A percentile compares a stretch with the other conserved stretches of the same genome.
phyloP scores from a whole-genome alignment of 2,113 vertebrate species.

The Galbula dea region DNA sequence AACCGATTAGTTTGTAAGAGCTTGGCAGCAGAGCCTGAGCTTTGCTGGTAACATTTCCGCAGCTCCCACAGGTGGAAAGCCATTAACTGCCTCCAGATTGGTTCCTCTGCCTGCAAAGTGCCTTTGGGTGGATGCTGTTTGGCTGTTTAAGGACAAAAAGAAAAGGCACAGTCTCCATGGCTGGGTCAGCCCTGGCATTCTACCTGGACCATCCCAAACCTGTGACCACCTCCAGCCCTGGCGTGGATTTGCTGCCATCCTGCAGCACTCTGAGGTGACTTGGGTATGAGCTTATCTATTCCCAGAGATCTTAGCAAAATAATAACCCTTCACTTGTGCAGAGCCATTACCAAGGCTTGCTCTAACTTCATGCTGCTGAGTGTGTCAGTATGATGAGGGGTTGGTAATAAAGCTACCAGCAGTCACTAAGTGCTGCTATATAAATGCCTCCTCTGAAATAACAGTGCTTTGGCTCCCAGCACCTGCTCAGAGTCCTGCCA shows the following conservation, averaged over 20 bases:
- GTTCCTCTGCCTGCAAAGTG: background rate
- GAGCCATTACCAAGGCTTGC: background rate
- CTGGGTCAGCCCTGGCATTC: no score
- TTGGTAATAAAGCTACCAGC: background rate
- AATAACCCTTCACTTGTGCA: background rate
- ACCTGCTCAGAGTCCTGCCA: background rate
- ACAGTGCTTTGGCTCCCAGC: background rate
- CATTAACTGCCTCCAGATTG: background rate
- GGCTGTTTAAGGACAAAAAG: background rate
- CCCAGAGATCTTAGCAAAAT: background rate
- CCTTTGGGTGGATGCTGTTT: background rate
- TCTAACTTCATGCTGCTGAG: background rate
- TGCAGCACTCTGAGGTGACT: fast-evolving
- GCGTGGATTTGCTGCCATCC: fast-evolving
- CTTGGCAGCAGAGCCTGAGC: slow-evolving; percentile 17
- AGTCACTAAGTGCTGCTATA: background rate
- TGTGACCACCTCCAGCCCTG: fast-evolving
- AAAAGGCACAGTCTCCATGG: fast-evolving
- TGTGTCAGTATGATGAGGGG: slow-evolving; percentile 8
- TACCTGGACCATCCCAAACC: fast-evolving
- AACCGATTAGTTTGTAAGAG: slow-evolving; percentile 44
- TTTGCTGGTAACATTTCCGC: background rate
- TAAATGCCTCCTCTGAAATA: background rate
- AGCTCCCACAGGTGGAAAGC: background rate
- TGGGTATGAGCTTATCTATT: background rate